Evolutionary conservation across 2,113 vertebrate genomes (phyloP).

Genomic region (Eolophus roseicapilla): DNA sequence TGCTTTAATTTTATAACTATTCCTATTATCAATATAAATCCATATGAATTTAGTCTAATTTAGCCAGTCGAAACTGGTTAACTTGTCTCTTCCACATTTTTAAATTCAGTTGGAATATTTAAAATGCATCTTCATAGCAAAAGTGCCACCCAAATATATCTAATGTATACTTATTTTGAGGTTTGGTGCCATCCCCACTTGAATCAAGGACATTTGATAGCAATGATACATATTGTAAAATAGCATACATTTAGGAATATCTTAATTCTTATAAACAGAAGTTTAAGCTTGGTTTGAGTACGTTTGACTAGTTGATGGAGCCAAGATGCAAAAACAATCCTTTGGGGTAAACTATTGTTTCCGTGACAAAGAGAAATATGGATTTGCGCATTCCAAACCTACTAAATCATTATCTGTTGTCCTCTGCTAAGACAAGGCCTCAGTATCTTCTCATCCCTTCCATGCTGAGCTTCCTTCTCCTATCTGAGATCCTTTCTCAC

Average conservation of each 20-base stretch:
- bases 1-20: background rate
- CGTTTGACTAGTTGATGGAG: background rate
- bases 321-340: background rate
- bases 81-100: background rate
- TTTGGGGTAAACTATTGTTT: background rate
- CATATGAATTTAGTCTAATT: background rate
- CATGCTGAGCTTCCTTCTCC: background rate
- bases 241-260: background rate
- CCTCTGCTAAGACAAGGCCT: background rate
- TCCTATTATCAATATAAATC: background rate
- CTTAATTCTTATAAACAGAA: background rate
- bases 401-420: background rate
- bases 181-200: background rate
- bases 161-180: background rate
- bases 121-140: background rate
- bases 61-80: background rate
- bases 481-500: background rate
- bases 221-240: background rate
- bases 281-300: background rate
- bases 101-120: conserved; percentile 5
- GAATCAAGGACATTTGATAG: background rate
- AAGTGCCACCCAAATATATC: background rate
- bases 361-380: background rate
- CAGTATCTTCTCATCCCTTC: background rate
- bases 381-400: background rate